These are phyloP conservation scores for Erebia aethiops DNA, from an alignment of 2,888 invertebrate genomes.

Conservation along the genomic window DNA sequence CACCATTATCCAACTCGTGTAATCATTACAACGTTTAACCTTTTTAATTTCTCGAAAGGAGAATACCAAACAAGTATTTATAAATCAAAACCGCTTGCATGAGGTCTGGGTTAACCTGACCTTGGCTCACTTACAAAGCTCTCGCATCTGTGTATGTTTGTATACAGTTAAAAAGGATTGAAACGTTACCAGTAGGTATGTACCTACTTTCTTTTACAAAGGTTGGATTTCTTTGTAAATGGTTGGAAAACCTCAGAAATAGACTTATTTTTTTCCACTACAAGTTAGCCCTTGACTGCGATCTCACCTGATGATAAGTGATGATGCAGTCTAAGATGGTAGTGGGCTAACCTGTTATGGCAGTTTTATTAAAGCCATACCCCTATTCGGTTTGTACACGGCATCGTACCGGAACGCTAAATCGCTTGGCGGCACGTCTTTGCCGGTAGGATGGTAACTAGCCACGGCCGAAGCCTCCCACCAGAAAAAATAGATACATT, in stretches of 20 bases:
- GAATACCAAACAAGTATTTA: background rate
- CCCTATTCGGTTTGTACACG: no score
- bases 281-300: no score
- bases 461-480: no score
- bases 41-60: conserved; percentile 20
- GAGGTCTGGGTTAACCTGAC: conserved; percentile 32
- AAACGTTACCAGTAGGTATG: background rate
- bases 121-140: conserved; percentile 37
- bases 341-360: no score
- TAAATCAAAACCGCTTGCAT: conserved; percentile 19
- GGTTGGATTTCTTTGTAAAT: background rate
- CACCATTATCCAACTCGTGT: background rate
- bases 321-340: no score
- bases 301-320: no score
- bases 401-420: no score
- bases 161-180: conserved; percentile 23
- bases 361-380: no score
- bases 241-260: background rate
- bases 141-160: conserved; percentile 26
- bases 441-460: no score
- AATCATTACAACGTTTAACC: conserved; percentile 29
- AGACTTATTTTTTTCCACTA: no score
- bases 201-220: conserved; percentile 5
- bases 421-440: no score
- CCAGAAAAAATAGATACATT: no score